Evolutionary conservation across 2,113 vertebrate genomes (phyloP), one percentile per base, ranked within the genome.

Genomic region (Calidris pygmaea): DNA sequence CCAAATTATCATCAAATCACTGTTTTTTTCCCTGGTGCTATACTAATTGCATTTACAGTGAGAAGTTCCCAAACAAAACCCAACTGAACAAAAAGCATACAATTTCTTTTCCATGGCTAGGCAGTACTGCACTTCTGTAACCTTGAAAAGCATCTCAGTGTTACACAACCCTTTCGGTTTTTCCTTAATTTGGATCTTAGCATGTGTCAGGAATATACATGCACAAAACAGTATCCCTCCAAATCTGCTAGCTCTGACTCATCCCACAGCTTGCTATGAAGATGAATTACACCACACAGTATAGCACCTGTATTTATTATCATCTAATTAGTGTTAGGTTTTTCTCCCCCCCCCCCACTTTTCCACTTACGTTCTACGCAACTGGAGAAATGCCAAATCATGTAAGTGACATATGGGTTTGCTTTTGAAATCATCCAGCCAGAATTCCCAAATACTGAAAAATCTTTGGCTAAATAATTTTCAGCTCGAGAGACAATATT

Each of bases 351-450:
- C 53, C 29, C 10, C 47, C 20, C 43, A 70, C 79, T 95, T 97
- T 95, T 91, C 85, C 82, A 94, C 79, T 96, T 72, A 59, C 91
- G 66, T 95, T 97, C 80, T 89, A 43, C 68, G 53, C 89, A 96
- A 32, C n/a, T 97, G 97, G 97, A 97, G 87, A 97, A 93, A 96
- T 87, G 96, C 97, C 97, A 97, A 97, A 95, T 65, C 83, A 76
- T 89, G 79, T 95, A 98, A 97, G 93, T 8, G 73, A 94, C 96
- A 98, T 97, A 98, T 95, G 97, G 92, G 90, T 98, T 90, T 96
- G 79, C 89, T 97, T 97, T 97, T 91, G 93, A 97, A 98, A 97
- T 75, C 89, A 96, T 56, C 87, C 94, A 97, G 83, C 59, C 70
- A 96, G 85, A 97, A 97, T 96, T 91, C 90, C 59, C 80, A 95